These are phyloP conservation scores for Diachasmimorpha longicaudata DNA, from an alignment of 1,140 invertebrate genomes.

Conservation along the genomic window DNA sequence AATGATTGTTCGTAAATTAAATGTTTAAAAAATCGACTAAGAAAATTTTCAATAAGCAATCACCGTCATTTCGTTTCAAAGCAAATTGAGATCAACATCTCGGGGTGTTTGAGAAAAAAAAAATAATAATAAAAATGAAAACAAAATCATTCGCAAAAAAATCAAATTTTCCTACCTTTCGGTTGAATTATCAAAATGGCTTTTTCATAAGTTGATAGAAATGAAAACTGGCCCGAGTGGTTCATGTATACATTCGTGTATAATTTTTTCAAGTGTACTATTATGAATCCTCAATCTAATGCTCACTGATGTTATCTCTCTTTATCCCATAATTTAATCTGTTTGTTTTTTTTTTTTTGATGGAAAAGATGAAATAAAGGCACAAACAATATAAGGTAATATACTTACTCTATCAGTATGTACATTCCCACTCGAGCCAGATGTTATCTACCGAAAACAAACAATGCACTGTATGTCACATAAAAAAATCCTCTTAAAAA, in stretches of 20 bases:
- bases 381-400: constrained; percentile 52
- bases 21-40: neutral
- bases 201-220: constrained; percentile 21
- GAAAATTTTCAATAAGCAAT: neutral
- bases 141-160: neutral
- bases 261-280: constrained; percentile 9
- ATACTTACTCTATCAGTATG: constrained; percentile 58
- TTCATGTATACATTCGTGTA: constrained; percentile 43
- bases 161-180: neutral
- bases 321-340: neutral
- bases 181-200: constrained; percentile 16
- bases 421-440: constrained; percentile 57
- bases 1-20: neutral
- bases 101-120: neutral
- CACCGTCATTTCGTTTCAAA: neutral
- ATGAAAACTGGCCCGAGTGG: constrained; percentile 51
- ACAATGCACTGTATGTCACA: constrained; percentile 52
- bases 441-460: constrained; percentile 57
- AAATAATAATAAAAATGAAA: neutral
- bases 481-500: constrained; percentile 36
- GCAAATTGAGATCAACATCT: neutral
- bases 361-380: constrained; percentile 45
- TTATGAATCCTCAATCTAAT: constrained; percentile 15
- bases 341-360: constrained; percentile 25
- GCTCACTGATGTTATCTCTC: neutral